Conservation (phyloP, 2,888 invertebrate genomes). For the Drosophila borealis region DNA sequence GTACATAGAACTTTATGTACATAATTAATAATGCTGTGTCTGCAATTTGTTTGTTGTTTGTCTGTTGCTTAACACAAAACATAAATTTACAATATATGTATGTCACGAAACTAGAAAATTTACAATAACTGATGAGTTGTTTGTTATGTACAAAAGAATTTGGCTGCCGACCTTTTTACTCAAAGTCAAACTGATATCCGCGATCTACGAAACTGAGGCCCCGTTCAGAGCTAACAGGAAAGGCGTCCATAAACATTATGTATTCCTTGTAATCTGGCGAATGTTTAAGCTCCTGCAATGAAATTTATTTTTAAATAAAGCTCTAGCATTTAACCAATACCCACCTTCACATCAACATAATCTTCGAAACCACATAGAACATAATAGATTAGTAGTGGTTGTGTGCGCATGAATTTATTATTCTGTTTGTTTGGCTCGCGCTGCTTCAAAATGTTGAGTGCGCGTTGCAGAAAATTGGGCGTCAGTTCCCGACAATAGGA, state of each 20-base stretch:
- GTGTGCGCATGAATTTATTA: constrained; percentile 37
- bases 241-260: constrained; percentile 65
- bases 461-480: constrained; percentile 59
- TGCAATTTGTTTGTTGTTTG: constrained; percentile 16
- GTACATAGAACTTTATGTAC: constrained; percentile 38
- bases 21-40: constrained; percentile 10
- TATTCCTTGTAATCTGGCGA: constrained; percentile 63
- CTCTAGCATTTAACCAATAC: neutral
- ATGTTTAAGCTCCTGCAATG: constrained; percentile 62
- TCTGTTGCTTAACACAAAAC: constrained; percentile 29
- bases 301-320: neutral
- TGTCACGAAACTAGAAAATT: constrained; percentile 24
- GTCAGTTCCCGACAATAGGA: constrained; percentile 75
- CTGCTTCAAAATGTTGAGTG: constrained; percentile 54
- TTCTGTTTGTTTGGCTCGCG: constrained; percentile 54
- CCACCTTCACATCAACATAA: constrained; percentile 68
- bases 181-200: constrained; percentile 80
- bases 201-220: constrained; percentile 81
- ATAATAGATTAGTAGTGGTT: constrained; percentile 68
- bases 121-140: constrained; percentile 24
- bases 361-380: constrained; percentile 72
- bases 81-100: constrained; percentile 31
- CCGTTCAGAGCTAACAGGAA: constrained; percentile 74
- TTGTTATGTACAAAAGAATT: constrained; percentile 39
- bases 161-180: constrained; percentile 31